These are phyloP conservation scores for Premnoplex brunnescens DNA, from an alignment of 2,797 vertebrate species.

Conservation along the genomic window DNA sequence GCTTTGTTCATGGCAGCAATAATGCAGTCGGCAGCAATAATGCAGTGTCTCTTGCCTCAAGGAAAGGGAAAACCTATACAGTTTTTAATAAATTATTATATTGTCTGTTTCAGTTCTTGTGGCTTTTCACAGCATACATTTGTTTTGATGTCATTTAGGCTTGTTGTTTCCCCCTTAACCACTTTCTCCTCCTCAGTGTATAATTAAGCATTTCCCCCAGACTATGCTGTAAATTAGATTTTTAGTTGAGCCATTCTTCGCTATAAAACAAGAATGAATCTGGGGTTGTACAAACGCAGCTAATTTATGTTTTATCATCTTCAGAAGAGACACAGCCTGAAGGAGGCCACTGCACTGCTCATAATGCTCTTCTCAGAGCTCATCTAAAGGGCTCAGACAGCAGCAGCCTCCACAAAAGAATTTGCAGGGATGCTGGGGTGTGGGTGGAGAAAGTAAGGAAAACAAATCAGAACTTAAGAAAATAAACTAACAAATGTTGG, in stretches of 20 bases:
- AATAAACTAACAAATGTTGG: background rate
- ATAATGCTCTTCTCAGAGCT: background rate
- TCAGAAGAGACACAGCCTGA: background rate
- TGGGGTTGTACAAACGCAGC: background rate
- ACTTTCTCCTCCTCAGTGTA: background rate
- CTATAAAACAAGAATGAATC: background rate
- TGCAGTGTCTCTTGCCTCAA: background rate
- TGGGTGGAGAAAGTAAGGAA: background rate
- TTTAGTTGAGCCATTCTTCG: constrained; percentile 5
- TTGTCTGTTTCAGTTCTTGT: background rate
- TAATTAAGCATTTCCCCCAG: constrained; percentile 47
- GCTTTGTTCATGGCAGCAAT: background rate
- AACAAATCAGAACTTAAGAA: constrained; percentile 9
- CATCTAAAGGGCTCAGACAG: background rate
- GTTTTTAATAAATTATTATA: background rate
- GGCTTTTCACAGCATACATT: background rate
- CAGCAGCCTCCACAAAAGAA: background rate
- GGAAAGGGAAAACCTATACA: background rate
- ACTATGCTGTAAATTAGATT: background rate
- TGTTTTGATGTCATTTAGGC: background rate
- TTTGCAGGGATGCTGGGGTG: background rate
- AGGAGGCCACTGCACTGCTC: background rate
- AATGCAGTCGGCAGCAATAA: background rate
- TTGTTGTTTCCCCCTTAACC: background rate
- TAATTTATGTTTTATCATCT: constrained; percentile 17